These are phyloP conservation scores for Hydrozoanthus tunicans DNA, from an alignment of 64 coral and sea anemone species.

Conservation along the genomic window DNA sequence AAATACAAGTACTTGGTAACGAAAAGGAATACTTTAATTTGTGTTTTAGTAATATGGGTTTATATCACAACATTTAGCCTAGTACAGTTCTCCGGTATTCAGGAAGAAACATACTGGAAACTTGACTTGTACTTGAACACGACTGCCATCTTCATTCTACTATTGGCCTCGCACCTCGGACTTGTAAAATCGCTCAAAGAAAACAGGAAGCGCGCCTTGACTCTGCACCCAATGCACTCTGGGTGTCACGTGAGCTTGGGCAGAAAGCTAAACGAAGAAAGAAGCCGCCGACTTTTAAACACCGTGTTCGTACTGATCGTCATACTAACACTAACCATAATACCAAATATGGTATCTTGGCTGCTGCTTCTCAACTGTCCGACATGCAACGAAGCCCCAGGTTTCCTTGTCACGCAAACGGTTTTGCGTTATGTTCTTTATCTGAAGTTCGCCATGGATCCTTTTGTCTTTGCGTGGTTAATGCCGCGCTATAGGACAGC, in stretches of 20 bases:
- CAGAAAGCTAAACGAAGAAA: slow-evolving; percentile 27
- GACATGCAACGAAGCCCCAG: not conserved
- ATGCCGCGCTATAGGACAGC: slow-evolving; percentile 33
- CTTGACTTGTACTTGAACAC: slow-evolving; percentile 48
- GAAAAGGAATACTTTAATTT: not conserved
- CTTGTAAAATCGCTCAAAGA: slow-evolving; percentile 27
- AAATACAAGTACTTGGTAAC: slow-evolving; percentile 40
- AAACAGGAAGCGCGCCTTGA: slow-evolving; percentile 47
- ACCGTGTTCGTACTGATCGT: slow-evolving; percentile 16
- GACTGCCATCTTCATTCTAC: not conserved
- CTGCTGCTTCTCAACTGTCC: slow-evolving; percentile 17
- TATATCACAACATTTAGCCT: slow-evolving; percentile 42
- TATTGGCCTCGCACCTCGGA: not conserved
- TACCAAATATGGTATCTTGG: slow-evolving; percentile 34
- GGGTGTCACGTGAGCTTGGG: slow-evolving; percentile 22
- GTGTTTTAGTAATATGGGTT: slow-evolving; percentile 24
- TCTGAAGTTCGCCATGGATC: slow-evolving; percentile 31
- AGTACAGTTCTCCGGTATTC: slow-evolving; percentile 9
- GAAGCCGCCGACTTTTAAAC: slow-evolving; percentile 21
- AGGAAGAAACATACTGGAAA: not conserved
- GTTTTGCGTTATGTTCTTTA: slow-evolving; percentile 23
- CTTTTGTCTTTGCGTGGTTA: slow-evolving; percentile 16
- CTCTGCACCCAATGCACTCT: slow-evolving; percentile 8
- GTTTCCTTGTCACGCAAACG: not conserved
- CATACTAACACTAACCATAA: slow-evolving; percentile 23